phyloP scores from a whole-genome alignment of 1,140 invertebrate genomes.

The Pemphigus obesinymphae region DNA sequence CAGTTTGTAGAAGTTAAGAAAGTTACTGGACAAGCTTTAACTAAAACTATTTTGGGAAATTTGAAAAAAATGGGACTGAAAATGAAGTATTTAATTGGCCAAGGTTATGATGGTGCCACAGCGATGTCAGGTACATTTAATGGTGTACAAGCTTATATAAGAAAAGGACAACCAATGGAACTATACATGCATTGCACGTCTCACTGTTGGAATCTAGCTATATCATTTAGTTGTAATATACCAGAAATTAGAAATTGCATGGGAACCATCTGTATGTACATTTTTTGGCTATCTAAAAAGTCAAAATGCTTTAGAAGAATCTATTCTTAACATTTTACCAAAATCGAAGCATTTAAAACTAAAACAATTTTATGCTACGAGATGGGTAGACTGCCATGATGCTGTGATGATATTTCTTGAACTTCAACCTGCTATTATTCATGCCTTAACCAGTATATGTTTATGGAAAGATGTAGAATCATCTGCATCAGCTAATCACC shows the following conservation, averaged over 20 bases:
- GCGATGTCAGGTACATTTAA: slow-evolving; percentile 48
- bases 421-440: background rate
- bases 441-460: background rate
- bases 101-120: slow-evolving; percentile 48
- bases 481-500: background rate
- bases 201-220: slow-evolving; percentile 48
- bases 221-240: slow-evolving; percentile 37
- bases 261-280: slow-evolving; percentile 38
- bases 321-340: background rate
- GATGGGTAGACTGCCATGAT: background rate
- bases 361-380: slow-evolving; percentile 8
- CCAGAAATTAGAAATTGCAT: slow-evolving; percentile 40
- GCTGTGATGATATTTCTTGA: background rate
- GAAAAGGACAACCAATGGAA: slow-evolving; percentile 16
- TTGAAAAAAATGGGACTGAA: background rate
- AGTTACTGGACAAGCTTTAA: slow-evolving; percentile 44
- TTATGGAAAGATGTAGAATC: background rate
- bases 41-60: slow-evolving; percentile 43
- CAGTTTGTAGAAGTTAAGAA: slow-evolving; percentile 46
- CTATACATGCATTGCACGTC: slow-evolving; percentile 48
- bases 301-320: background rate
- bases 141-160: slow-evolving; percentile 42
- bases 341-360: slow-evolving; percentile 3
- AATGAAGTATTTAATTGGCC: background rate
- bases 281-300: slow-evolving; percentile 35